phyloP scores from a whole-genome alignment of 1,140 invertebrate genomes.

The Aphidius gifuensis region DNA sequence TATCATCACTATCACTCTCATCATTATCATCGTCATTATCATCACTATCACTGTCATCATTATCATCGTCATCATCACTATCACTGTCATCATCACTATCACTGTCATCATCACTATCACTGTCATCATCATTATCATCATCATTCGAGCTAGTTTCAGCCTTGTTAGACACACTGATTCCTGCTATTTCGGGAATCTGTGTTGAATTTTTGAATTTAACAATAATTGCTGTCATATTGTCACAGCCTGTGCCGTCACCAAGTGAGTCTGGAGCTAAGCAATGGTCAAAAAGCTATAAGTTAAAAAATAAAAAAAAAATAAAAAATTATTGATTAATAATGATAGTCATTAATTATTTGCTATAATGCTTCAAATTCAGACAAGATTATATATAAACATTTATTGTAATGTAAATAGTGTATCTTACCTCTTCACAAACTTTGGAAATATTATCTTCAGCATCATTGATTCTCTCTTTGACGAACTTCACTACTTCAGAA shows the following conservation, averaged over 20 bases:
- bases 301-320: slow-evolving; percentile 41
- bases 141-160: slow-evolving; percentile 69
- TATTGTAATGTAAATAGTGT: slow-evolving; percentile 14
- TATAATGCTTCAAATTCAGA: neutral
- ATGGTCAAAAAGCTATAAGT: slow-evolving; percentile 79
- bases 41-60: slow-evolving; percentile 56
- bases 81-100: slow-evolving; percentile 40
- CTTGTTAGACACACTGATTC: slow-evolving; percentile 42
- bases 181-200: slow-evolving; percentile 25
- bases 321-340: too few species aligned
- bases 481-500: slow-evolving; percentile 91
- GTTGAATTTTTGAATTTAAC: slow-evolving; percentile 64
- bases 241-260: slow-evolving; percentile 96
- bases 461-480: slow-evolving; percentile 62
- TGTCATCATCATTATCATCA: slow-evolving; percentile 39
- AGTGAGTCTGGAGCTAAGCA: slow-evolving; percentile 88
- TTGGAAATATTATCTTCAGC: slow-evolving; percentile 68
- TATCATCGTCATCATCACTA: slow-evolving; percentile 53
- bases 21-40: slow-evolving; percentile 55
- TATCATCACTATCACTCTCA: too few species aligned
- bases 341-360: too few species aligned
- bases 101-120: slow-evolving; percentile 44
- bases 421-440: slow-evolving; percentile 89
- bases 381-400: slow-evolving; percentile 5
- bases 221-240: slow-evolving; percentile 98